Evolutionary conservation across 2,113 vertebrate species (phyloP).

Genomic region (Isichthys henryi): DNA sequence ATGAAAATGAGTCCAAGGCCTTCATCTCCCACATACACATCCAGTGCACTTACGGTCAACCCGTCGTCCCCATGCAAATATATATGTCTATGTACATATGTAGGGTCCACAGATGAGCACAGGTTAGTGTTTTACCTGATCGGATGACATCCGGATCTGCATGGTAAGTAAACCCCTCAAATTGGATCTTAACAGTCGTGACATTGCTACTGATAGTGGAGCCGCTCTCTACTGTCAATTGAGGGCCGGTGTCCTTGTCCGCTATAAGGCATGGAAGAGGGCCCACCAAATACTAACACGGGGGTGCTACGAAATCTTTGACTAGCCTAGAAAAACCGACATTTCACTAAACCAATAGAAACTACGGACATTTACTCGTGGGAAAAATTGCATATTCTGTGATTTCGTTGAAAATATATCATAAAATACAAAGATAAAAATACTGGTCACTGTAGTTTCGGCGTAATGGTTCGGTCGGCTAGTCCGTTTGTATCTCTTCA

Average conservation of each 20-base stretch:
- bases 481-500: not conserved
- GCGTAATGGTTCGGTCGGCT: conserved; percentile 5
- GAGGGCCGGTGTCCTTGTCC: conserved; percentile 40
- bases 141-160: conserved; percentile 59
- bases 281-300: not conserved
- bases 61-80: not conserved
- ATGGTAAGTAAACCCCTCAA: conserved; percentile 45
- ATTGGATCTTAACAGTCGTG: conserved; percentile 49
- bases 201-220: conserved; percentile 36
- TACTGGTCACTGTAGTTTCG: not conserved
- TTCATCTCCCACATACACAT: not conserved
- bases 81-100: not conserved
- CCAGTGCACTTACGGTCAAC: not conserved
- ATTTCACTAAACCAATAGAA: not conserved
- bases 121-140: conserved; percentile 51
- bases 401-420: not conserved
- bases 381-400: not conserved
- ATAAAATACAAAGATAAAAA: not conserved
- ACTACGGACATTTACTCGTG: not conserved
- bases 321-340: not conserved
- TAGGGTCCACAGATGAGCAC: too few relatives aligned
- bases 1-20: not conserved
- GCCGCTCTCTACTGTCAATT: not conserved
- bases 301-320: conserved; percentile 7
- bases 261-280: conserved; percentile 31